Evolutionary conservation across 2,797 vertebrate genomes (phyloP).

Genomic region (Dryobates pubescens): DNA sequence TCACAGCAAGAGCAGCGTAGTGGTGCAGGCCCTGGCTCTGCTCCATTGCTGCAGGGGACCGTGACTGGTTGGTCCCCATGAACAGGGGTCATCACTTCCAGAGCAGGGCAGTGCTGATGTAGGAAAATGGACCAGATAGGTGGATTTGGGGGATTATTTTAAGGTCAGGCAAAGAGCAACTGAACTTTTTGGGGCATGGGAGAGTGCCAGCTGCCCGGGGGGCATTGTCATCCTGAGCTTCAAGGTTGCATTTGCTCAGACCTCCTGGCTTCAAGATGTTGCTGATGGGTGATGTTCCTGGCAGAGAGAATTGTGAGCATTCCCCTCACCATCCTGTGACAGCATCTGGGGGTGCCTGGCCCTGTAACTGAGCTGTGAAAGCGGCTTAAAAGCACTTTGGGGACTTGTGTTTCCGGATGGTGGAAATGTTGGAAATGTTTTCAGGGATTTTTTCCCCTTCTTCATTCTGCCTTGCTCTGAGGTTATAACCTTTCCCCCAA

Average conservation of each 20-base stretch:
- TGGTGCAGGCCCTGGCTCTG: no score
- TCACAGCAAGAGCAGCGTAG: background rate
- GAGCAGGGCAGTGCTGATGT: background rate
- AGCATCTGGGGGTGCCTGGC: background rate
- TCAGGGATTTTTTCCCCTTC: background rate
- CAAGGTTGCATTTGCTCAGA: background rate
- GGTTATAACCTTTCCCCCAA: background rate
- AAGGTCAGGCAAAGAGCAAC: background rate
- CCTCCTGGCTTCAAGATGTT: fast-evolving
- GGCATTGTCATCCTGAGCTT: background rate
- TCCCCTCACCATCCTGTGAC: fast-evolving
- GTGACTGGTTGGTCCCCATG: background rate
- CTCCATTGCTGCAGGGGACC: background rate
- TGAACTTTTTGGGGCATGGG: background rate
- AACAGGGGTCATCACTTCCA: fast-evolving
- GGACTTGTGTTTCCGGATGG: background rate
- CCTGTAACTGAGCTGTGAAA: fast-evolving
- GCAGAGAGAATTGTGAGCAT: fast-evolving
- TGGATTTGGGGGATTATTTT: background rate
- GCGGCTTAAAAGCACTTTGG: background rate
- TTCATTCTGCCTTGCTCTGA: background rate
- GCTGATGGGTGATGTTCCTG: fast-evolving
- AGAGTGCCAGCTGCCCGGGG: background rate
- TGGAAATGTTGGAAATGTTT: constrained; percentile 10
- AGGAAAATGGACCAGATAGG: background rate